phyloP scores from a whole-genome alignment of 2,113 vertebrate genomes.

The Entomyzon cyanotis region DNA sequence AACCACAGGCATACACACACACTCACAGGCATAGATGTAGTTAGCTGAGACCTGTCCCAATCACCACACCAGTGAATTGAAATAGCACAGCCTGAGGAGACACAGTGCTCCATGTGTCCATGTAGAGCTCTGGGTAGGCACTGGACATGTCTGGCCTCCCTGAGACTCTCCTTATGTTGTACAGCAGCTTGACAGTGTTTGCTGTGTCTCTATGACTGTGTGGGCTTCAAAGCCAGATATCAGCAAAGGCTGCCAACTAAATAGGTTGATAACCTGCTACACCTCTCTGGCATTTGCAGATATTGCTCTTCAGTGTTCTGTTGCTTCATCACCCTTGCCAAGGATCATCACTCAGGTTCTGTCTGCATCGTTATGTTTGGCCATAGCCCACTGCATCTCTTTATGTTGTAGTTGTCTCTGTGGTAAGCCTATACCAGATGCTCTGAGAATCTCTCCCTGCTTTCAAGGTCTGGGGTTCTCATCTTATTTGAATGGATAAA shows the following conservation, averaged over 20 bases:
- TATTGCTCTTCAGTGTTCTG: neutral
- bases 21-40: neutral
- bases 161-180: accelerated
- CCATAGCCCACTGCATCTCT: neutral
- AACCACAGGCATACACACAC: too few relatives aligned
- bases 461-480: neutral
- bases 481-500: neutral
- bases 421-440: neutral
- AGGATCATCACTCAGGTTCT: neutral
- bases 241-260: neutral
- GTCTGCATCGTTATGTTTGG: neutral
- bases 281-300: neutral
- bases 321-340: neutral
- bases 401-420: accelerated
- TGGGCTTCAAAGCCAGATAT: neutral
- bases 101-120: accelerated
- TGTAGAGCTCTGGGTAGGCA: neutral
- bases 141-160: neutral
- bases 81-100: neutral
- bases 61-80: neutral
- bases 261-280: neutral
- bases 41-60: neutral
- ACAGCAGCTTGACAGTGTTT: neutral
- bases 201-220: neutral
- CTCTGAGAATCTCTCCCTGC: neutral